Base-by-base conservation (phyloP, 2,113 vertebrate species). In the Macrotus californicus region DNA sequence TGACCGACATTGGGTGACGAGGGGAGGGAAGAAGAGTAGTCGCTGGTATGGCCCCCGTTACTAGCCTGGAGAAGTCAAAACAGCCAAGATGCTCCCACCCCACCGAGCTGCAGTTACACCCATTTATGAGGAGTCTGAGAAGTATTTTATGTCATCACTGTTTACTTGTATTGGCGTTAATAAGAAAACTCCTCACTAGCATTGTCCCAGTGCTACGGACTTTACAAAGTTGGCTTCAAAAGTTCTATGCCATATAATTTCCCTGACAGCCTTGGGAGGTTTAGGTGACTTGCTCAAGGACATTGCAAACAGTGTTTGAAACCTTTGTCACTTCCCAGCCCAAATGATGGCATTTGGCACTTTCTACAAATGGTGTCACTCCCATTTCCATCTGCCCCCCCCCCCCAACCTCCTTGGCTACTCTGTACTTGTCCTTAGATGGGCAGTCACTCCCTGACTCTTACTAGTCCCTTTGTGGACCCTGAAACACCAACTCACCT, bases 1-100 rank as follows among this genome's bases (percentile, higher is more conserved):
- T 99, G 99, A 93, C 98, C 97, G n/a, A 99, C 98, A 67, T 99
- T 99, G 56, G 99, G 99, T 6, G 99, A 99, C 96, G 99, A 99
- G 0, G 99, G 99, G 95, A 99, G 98, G 12, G 99, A 99, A 96
- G 98, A 99, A 22, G 99, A 98, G 98, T 99, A 99, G 97, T 99
- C 99, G 6, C 98, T 98, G 87, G 98, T 98, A 97, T 99, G 99
- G 96, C 99, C 99, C 0, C 99, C 99, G 0, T 99, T 99, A 98
- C 98, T 99, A 97, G 99, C 98, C 99, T 99, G 98, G 66, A 52
- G 29, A 73, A 61, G 66, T 95, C 70, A 70, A 83, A 84, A 67
- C 46, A 16, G 36, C 9, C 34, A 6, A 66, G 36, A 29, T 48
- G 8, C 67, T 34, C 41, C 16, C 31, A 29, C 34, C 26, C 59